A percentile compares a stretch with the other conserved stretches of the same genome.
These are phyloP conservation scores for Hyperoplus immaculatus DNA, from an alignment of 2,797 vertebrate species.

Conservation along the genomic window DNA sequence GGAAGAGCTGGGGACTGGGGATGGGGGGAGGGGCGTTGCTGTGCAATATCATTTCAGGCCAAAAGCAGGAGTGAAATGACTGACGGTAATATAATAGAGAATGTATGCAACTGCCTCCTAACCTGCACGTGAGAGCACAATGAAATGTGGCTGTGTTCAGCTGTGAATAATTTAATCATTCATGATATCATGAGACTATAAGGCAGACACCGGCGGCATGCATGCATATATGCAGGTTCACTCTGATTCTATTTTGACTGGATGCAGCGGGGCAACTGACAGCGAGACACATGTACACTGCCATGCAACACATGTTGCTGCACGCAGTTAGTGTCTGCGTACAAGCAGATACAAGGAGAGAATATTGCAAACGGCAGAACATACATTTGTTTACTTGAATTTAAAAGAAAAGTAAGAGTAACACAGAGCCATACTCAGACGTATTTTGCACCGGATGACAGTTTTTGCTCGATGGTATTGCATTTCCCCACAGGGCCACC, in stretches of 20 bases:
- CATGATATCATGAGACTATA: conserved; percentile 13
- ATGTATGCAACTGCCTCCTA: conserved; percentile 43
- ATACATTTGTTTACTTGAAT: neutral
- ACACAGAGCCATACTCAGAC: neutral
- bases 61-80: conserved; percentile 54
- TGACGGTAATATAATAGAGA: conserved; percentile 53
- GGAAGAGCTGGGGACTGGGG: conserved; percentile 13
- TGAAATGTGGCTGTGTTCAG: conserved; percentile 39
- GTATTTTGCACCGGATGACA: neutral
- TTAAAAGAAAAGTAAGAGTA: neutral
- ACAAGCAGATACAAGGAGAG: neutral
- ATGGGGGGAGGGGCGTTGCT: conserved; percentile 11
- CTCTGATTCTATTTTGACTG: conserved; percentile 51
- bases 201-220: conserved; percentile 31
- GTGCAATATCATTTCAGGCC: conserved; percentile 42
- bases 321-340: conserved; percentile 22
- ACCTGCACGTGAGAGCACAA: neutral
- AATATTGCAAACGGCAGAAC: neutral
- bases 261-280: conserved; percentile 34
- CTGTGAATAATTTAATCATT: conserved; percentile 45
- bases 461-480: conserved; percentile 7
- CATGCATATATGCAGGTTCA: conserved; percentile 39
- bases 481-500: conserved; percentile 53
- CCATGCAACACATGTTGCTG: conserved; percentile 18
- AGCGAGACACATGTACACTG: conserved; percentile 24